Conservation (phyloP, 2,888 invertebrate species). For the Zhuqinia jingwanae region DNA sequence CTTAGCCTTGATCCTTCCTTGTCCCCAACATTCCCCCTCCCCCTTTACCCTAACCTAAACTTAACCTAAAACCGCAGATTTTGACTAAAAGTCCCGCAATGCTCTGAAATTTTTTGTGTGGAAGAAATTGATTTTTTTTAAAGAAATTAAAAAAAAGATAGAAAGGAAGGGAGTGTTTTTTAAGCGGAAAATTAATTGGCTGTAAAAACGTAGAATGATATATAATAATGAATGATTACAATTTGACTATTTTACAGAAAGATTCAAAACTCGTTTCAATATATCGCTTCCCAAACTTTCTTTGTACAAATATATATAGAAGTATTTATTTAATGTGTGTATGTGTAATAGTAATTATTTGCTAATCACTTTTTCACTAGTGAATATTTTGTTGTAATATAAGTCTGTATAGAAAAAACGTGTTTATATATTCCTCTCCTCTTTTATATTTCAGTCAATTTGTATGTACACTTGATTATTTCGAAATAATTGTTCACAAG, state of each 20-base stretch:
- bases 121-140: constrained; percentile 16
- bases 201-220: neutral
- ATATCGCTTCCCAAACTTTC: constrained; percentile 13
- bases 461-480: neutral
- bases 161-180: constrained; percentile 23
- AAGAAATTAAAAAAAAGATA: constrained; percentile 24
- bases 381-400: constrained; percentile 41
- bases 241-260: constrained; percentile 53
- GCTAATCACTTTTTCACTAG: constrained; percentile 51
- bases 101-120: constrained; percentile 14
- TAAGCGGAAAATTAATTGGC: neutral
- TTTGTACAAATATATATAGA: constrained; percentile 58
- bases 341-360: neutral
- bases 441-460: constrained; percentile 42
- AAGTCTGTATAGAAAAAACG: constrained; percentile 31
- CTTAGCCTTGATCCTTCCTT: neutral
- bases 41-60: constrained; percentile 32
- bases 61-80: constrained; percentile 66
- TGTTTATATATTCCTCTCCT: constrained; percentile 10
- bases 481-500: constrained; percentile 38
- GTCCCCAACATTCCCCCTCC: constrained; percentile 25
- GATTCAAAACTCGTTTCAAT: constrained; percentile 29
- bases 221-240: constrained; percentile 36
- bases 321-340: constrained; percentile 21
- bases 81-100: constrained; percentile 57